These are phyloP conservation scores for Jordanella pulchra DNA, from an alignment of 2,797 vertebrate genomes.

Conservation along the genomic window DNA sequence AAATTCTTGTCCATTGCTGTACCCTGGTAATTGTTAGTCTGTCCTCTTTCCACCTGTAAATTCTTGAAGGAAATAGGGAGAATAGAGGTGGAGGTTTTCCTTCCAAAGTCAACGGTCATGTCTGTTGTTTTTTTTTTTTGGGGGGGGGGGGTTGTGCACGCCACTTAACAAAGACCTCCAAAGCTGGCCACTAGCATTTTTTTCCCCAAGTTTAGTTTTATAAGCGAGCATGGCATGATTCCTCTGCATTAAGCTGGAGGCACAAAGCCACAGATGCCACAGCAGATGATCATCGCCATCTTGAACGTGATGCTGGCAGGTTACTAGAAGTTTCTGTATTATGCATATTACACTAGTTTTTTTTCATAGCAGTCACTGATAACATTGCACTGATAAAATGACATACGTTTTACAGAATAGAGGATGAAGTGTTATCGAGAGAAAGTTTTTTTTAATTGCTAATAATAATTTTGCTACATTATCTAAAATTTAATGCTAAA, in stretches of 20 bases:
- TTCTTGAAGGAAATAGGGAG: no score
- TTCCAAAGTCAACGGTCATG: no score
- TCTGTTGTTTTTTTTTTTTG: no score
- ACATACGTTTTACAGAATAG: slow-evolving; percentile 7
- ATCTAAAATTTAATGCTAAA: neutral
- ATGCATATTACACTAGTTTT: slow-evolving; percentile 53
- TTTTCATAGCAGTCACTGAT: slow-evolving; percentile 41
- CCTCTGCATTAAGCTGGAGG: slow-evolving; percentile 59
- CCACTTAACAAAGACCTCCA: no score
- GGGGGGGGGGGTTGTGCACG: no score
- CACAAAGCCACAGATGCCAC: slow-evolving; percentile 62
- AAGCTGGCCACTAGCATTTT: slow-evolving; percentile 11
- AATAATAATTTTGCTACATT: neutral
- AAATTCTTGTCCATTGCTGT: no score
- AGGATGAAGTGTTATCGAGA: slow-evolving; percentile 4
- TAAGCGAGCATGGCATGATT: slow-evolving; percentile 54
- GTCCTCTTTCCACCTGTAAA: no score
- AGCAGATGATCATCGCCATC: slow-evolving; percentile 61
- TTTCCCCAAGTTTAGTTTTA: slow-evolving; percentile 51
- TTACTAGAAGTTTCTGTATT: slow-evolving; percentile 57
- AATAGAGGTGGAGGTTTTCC: no score
- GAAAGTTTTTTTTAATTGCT: neutral
- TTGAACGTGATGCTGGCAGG: slow-evolving; percentile 55
- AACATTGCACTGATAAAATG: slow-evolving; percentile 15
- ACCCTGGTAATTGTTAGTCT: no score